phyloP scores from a whole-genome alignment of 1,140 invertebrate species.

The Drosophila willistoni region DNA sequence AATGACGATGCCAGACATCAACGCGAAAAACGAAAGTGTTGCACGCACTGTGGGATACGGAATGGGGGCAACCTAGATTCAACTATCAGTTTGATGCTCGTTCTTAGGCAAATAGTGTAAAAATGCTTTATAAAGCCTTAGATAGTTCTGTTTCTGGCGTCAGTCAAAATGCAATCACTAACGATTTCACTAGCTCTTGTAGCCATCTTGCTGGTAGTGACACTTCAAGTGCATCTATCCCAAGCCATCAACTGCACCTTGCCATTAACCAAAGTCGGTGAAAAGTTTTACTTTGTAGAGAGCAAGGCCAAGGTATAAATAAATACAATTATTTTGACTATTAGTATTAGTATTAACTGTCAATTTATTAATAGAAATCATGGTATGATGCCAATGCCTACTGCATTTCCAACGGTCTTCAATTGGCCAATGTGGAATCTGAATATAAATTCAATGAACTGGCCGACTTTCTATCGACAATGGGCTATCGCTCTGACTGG shows the following conservation, averaged over 20 bases:
- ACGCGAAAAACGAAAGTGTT: constrained; percentile 54
- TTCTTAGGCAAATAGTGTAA: background rate
- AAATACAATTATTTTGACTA: background rate
- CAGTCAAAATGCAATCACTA: constrained; percentile 2
- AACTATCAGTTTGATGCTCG: constrained; percentile 12
- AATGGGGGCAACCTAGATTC: background rate
- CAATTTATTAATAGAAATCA: background rate
- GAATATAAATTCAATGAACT: too few species aligned
- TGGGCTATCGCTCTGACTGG: too few species aligned
- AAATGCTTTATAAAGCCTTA: too few species aligned
- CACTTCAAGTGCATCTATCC: too few species aligned
- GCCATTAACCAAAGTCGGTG: background rate
- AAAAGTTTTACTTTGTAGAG: constrained; percentile 20
- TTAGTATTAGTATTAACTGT: background rate
- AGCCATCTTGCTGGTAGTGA: background rate
- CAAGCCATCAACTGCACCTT: constrained; percentile 12
- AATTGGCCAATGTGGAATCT: too few species aligned
- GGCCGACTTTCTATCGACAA: too few species aligned
- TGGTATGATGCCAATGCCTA: too few species aligned
- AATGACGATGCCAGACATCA: constrained; percentile 52
- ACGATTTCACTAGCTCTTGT: background rate
- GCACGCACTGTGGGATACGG: constrained; percentile 3
- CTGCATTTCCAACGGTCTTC: too few species aligned
- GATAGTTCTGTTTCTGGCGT: background rate
- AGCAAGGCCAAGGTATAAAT: constrained; percentile 7